These are phyloP conservation scores for Drosophila ananassae DNA, from an alignment of 1,140 invertebrate genomes.

Conservation along the genomic window DNA sequence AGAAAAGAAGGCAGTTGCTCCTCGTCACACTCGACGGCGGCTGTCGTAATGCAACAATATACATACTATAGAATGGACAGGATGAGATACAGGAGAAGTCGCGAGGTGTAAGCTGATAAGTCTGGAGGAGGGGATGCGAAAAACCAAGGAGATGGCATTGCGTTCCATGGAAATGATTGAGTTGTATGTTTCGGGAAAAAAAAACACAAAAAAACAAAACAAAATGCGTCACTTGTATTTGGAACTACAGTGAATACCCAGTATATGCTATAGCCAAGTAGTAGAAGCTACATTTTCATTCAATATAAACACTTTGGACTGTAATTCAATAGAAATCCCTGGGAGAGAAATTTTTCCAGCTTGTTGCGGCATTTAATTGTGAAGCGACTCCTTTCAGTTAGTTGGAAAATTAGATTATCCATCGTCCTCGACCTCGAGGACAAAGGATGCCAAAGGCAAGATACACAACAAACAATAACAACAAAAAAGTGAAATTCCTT, in stretches of 20 bases:
- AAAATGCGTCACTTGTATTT: constrained; percentile 39
- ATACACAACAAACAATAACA: constrained; percentile 25
- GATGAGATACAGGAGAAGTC: neutral
- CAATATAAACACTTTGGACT: neutral
- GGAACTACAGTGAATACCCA: neutral
- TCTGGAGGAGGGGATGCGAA: neutral
- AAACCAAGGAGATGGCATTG: constrained; percentile 12
- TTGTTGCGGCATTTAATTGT: constrained; percentile 32
- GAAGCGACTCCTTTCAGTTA: constrained; percentile 47
- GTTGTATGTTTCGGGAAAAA: constrained; percentile 44
- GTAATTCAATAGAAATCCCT: constrained; percentile 63
- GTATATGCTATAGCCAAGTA: neutral
- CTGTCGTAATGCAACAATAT: constrained; percentile 39
- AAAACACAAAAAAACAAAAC: constrained; percentile 30
- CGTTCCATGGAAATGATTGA: constrained; percentile 49
- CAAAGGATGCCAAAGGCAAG: constrained; percentile 40
- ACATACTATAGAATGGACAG: neutral
- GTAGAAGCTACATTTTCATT: neutral
- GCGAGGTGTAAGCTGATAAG: constrained; percentile 29
- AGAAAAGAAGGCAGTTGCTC: neutral
- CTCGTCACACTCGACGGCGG: constrained; percentile 38
- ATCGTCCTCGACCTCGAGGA: constrained; percentile 62
- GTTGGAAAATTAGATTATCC: constrained; percentile 81
- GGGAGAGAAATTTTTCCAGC: constrained; percentile 20
- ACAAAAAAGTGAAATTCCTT: constrained; percentile 76